Conservation (phyloP, 2,797 vertebrate genomes). For the Arrhamphus sclerolepis region DNA sequence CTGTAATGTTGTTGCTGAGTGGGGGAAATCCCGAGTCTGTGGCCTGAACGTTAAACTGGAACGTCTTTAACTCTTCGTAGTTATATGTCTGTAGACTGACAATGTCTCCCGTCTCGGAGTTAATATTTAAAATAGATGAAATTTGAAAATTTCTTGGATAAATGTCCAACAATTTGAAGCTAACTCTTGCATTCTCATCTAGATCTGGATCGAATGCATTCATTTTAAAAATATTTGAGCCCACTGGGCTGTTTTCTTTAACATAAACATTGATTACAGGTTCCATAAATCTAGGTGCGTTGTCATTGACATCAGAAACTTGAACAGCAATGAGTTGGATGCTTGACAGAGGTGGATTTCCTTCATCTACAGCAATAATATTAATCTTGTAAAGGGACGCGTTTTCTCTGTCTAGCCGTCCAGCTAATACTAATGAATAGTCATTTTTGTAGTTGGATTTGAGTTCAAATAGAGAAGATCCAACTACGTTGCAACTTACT, state of each 20-base stretch:
- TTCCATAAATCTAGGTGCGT: constrained; percentile 82
- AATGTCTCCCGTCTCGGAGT: constrained; percentile 67
- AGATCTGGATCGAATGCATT: constrained; percentile 80
- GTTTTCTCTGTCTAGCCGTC: constrained; percentile 84
- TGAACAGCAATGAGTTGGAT: constrained; percentile 79
- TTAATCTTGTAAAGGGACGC: constrained; percentile 84
- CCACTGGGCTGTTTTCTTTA: constrained; percentile 84
- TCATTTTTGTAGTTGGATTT: constrained; percentile 72
- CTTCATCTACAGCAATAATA: constrained; percentile 83
- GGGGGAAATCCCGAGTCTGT: constrained; percentile 12
- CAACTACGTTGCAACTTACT: constrained; percentile 54
- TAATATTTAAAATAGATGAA: constrained; percentile 70
- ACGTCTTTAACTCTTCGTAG: background rate
- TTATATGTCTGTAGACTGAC: constrained; percentile 61
- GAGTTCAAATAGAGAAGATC: constrained; percentile 64
- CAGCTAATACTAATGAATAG: constrained; percentile 82
- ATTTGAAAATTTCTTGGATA: constrained; percentile 74
- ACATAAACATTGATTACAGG: constrained; percentile 82
- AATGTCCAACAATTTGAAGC: constrained; percentile 78
- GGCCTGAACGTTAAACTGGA: constrained; percentile 9
- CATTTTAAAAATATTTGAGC: constrained; percentile 76
- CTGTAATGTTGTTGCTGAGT: constrained; percentile 3
- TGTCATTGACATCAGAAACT: constrained; percentile 89
- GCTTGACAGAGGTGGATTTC: constrained; percentile 83
- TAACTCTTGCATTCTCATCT: constrained; percentile 79